Evolutionary conservation across 2,113 vertebrate genomes (phyloP).

Genomic region (Chaetops frenatus): DNA sequence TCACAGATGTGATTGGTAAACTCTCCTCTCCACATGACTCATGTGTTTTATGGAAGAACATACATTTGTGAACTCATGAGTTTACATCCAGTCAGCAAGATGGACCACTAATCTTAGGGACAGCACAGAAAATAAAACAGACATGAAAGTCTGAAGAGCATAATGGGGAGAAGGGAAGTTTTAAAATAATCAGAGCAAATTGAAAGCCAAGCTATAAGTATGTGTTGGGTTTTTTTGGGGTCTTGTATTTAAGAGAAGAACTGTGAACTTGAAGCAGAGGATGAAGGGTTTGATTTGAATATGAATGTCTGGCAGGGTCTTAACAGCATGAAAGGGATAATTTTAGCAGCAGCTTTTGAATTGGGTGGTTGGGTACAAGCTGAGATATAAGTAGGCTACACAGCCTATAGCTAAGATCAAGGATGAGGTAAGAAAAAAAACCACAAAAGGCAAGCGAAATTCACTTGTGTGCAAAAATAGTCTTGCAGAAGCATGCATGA

Average conservation of each 20-base stretch:
- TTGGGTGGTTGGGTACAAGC: neutral
- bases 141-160: neutral
- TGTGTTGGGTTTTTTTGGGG: neutral
- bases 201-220: neutral
- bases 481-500: neutral
- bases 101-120: neutral
- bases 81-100: neutral
- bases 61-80: neutral
- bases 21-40: neutral
- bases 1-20: neutral
- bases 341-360: slow-evolving; percentile 29
- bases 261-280: neutral
- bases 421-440: neutral
- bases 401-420: neutral
- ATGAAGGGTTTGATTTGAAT: slow-evolving; percentile 29
- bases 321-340: slow-evolving; percentile 4
- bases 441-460: neutral
- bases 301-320: neutral
- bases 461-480: neutral
- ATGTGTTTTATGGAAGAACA: neutral
- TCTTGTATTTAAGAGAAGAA: neutral
- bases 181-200: neutral
- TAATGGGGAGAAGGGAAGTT: neutral
- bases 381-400: neutral
- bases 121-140: neutral